Conservation (phyloP, 2,888 invertebrate genomes). For the Notodonta dromedarius region DNA sequence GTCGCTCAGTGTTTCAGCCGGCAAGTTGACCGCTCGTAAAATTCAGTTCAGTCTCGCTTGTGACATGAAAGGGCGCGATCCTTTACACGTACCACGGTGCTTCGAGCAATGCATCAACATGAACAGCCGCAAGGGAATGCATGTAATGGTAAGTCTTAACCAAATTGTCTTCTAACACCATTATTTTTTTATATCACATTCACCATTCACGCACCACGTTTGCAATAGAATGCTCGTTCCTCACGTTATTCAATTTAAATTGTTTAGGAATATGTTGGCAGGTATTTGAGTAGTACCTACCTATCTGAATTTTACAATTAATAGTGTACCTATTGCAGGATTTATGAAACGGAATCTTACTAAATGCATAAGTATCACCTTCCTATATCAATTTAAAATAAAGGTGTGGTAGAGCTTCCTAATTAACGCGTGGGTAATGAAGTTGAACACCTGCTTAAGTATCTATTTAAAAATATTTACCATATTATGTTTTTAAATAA, state of each 20-base stretch:
- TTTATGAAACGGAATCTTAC: too few relatives aligned
- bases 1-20: slow-evolving; percentile 71
- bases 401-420: too few relatives aligned
- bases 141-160: slow-evolving; percentile 76
- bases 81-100: slow-evolving; percentile 83
- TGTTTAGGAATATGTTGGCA: too few relatives aligned
- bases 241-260: too few relatives aligned
- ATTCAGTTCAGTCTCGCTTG: slow-evolving; percentile 83
- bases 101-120: slow-evolving; percentile 89
- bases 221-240: not conserved
- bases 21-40: slow-evolving; percentile 56
- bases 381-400: too few relatives aligned
- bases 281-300: too few relatives aligned
- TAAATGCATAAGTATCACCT: not conserved
- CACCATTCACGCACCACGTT: not conserved
- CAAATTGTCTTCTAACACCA: slow-evolving; percentile 20
- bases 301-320: not conserved
- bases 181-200: slow-evolving; percentile 3
- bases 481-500: too few relatives aligned
- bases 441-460: too few relatives aligned
- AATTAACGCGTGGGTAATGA: too few relatives aligned
- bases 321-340: not conserved
- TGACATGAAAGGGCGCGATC: slow-evolving; percentile 84
- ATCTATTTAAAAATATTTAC: too few relatives aligned
- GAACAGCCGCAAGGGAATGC: slow-evolving; percentile 86